Evolutionary conservation across 2,797 vertebrate genomes (phyloP).

Genomic region (Myioborus melanocephalus): DNA sequence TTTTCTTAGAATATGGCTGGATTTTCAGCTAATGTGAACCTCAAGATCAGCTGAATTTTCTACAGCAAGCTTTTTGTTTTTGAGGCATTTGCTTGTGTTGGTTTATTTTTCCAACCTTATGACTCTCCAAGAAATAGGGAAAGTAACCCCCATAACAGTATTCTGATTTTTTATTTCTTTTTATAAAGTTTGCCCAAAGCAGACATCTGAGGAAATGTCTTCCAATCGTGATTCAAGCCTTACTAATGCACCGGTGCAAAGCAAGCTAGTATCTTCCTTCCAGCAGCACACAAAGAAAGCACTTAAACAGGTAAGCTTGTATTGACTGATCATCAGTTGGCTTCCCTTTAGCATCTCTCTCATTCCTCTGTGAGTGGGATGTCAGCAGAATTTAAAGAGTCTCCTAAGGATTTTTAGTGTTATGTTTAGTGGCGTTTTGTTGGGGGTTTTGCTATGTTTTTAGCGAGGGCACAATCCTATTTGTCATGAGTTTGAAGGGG

Average conservation of each 20-base stretch:
- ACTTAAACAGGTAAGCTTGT: conserved; percentile 82
- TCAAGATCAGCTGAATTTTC: background rate
- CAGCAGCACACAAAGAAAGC: conserved; percentile 88
- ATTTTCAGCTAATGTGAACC: background rate
- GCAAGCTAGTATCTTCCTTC: conserved; percentile 84
- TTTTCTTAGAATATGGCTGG: background rate
- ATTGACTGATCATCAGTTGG: background rate
- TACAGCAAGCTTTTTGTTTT: background rate
- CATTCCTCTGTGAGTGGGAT: background rate
- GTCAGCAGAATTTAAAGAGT: background rate
- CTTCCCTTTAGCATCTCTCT: background rate
- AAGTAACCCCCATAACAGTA: conserved; percentile 38
- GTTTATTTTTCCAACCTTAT: background rate
- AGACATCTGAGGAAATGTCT: conserved; percentile 79
- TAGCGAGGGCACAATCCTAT: fast-evolving
- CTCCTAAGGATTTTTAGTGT: background rate
- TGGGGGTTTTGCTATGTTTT: background rate
- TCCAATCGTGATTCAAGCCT: conserved; percentile 78
- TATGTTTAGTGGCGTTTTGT: background rate
- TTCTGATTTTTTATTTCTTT: conserved; percentile 35
- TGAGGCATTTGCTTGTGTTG: background rate
- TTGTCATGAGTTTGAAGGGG: background rate
- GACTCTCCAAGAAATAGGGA: conserved; percentile 19
- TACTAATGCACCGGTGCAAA: conserved; percentile 77
- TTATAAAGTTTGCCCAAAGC: conserved; percentile 78